Evolutionary conservation across 1,140 invertebrate genomes (phyloP), one percentile per base, ranked within the genome.

Genomic region (Bombyx mandarina): DNA sequence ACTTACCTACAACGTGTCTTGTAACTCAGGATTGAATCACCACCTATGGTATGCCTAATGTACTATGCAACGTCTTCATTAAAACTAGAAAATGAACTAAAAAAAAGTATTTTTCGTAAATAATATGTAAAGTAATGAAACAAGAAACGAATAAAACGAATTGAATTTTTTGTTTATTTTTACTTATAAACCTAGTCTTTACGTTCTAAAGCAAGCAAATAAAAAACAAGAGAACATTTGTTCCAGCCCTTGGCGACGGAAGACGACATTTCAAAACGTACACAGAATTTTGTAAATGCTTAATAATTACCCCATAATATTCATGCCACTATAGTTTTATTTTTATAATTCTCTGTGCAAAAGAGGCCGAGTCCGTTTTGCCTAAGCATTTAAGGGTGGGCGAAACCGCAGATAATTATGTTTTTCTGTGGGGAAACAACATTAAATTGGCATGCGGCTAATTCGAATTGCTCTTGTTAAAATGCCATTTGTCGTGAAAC

Each of bases 381-480:
- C 65, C 73, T 75, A 73, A 74, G 64, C 73, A 77, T 75, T 82
- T 80, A 73, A 72, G 72, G 73, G 72, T 69, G 71, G 70, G 61
- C 62, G 55, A 62, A 77, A 79, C 79, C 79, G 63, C 79, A 84
- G 59, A 65, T 71, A 73, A 82, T 79, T 82, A 76, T 57, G 57
- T 56, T 52, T 75, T 66, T 66, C 74, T 77, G 63, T 64, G 60
- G 64, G 62, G 64, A 72, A 75, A 77, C 65, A 56, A 63, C 35
- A 57, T 44, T 57, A 56, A 57, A 69, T 60, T 56, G 63, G 57
- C 65, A 65, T 72, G 67, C 63, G 66, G 65, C 62, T 53, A 56
- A 63, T 42, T 58, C 50, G 54, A 52, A 56, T 51, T 45, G 49
- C 49, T 63, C 59, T 60, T 67, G 58, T 69, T 60, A 52, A 55